These are phyloP conservation scores for Scytalopus superciliaris DNA, from an alignment of 2,113 vertebrate species.

Conservation along the genomic window DNA sequence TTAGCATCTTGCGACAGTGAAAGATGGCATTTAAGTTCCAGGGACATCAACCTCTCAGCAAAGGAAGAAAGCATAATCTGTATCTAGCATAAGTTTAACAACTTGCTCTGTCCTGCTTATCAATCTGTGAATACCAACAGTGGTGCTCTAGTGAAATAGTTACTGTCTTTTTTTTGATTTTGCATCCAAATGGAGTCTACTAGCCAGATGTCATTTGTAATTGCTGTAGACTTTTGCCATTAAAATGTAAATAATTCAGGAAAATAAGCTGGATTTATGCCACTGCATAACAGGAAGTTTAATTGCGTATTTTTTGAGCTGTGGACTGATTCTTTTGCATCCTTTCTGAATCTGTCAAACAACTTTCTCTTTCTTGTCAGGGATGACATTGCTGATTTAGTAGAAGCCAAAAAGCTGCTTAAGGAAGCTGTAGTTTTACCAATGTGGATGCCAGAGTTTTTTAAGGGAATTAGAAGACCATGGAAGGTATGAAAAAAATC, in stretches of 20 bases:
- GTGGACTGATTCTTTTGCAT: not conserved
- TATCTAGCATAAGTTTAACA: not conserved
- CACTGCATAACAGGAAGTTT: rapidly evolving
- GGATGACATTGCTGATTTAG: constrained; percentile 96
- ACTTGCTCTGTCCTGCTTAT: not conserved
- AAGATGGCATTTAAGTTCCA: not conserved
- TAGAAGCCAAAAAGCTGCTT: constrained; percentile 93
- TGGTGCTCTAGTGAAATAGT: not conserved
- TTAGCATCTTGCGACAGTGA: not conserved
- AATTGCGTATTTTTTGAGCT: not conserved
- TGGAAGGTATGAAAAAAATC: constrained; percentile 87
- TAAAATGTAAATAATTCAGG: not conserved
- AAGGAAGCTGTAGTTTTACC: constrained; percentile 97
- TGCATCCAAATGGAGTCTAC: not conserved
- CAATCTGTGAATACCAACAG: not conserved
- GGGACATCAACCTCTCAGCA: not conserved
- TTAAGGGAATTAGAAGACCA: constrained; percentile 95
- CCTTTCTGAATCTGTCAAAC: not conserved
- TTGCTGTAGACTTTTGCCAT: not conserved
- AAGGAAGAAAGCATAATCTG: not conserved
- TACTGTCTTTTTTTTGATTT: not conserved
- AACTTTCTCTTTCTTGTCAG: constrained; percentile 65
- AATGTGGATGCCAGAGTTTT: constrained; percentile 99
- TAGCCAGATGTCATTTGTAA: not conserved
- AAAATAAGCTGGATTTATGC: not conserved